phyloP scores from a whole-genome alignment of 2,888 invertebrate genomes.

The Drosophila greeni region DNA sequence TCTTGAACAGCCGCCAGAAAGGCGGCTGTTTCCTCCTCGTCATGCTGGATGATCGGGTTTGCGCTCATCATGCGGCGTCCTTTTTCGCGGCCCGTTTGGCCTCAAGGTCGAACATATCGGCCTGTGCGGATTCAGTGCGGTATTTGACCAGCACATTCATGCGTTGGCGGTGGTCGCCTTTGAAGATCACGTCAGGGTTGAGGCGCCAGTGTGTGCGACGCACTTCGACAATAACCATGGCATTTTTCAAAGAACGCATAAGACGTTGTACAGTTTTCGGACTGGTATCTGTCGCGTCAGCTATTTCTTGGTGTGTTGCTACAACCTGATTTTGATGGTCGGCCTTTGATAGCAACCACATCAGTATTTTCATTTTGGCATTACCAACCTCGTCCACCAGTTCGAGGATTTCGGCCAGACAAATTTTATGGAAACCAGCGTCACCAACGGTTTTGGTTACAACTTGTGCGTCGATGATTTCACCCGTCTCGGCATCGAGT shows the following conservation, averaged over 20 bases:
- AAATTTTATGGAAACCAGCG: conserved; percentile 7
- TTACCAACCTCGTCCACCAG: conserved; percentile 4
- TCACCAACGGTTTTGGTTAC: conserved; percentile 9
- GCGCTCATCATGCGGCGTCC: conserved; percentile 9
- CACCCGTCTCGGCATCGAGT: conserved; percentile 4
- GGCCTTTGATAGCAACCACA: conserved; percentile 6
- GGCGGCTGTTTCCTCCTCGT: conserved; percentile 8
- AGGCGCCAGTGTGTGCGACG: conserved; percentile 8
- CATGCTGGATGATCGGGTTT: conserved; percentile 10
- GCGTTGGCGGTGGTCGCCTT: conserved; percentile 8
- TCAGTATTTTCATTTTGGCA: conserved; percentile 6
- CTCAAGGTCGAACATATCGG: conserved; percentile 10
- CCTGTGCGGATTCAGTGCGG: conserved; percentile 10
- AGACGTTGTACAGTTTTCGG: conserved; percentile 1
- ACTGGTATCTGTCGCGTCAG: conserved; percentile 4
- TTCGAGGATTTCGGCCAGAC: conserved; percentile 7
- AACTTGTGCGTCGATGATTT: conserved; percentile 4
- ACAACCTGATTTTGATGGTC: conserved; percentile 8
- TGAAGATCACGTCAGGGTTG: conserved; percentile 8
- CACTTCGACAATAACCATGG: conserved; percentile 5
- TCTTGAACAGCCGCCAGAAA: conserved; percentile 9
- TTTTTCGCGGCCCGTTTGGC: conserved; percentile 9
- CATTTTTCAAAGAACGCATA: conserved; percentile 1
- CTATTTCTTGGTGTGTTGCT: conserved; percentile 4
- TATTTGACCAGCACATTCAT: conserved; percentile 8